Percentiles rank a stretch among this genome's conserved stretches.
Conservation (phyloP, 2,888 invertebrate genomes). For the Harpagoxenus sublaevis region DNA sequence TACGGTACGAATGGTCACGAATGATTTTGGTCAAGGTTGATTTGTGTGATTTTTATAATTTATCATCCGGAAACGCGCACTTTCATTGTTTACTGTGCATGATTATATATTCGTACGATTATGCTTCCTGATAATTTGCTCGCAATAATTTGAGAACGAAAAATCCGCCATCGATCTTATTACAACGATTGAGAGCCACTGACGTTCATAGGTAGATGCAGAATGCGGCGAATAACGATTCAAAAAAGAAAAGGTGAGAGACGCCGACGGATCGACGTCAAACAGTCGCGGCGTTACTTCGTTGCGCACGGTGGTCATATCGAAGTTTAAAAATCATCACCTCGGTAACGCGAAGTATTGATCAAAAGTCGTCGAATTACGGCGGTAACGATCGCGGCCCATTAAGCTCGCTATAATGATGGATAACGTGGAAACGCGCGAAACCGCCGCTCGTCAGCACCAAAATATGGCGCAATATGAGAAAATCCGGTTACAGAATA, state of each 20-base stretch:
- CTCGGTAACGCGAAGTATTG: constrained; percentile 50
- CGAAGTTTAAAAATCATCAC: constrained; percentile 58
- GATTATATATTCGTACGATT: not conserved
- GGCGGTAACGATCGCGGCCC: constrained; percentile 52
- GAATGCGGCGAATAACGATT: constrained; percentile 50
- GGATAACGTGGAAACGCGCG: constrained; percentile 54
- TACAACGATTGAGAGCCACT: constrained; percentile 55
- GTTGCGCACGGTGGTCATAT: constrained; percentile 48
- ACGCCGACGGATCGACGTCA: constrained; percentile 54
- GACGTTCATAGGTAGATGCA: constrained; percentile 43
- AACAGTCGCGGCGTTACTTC: constrained; percentile 49
- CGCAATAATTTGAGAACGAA: not conserved
- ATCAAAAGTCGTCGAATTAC: constrained; percentile 60
- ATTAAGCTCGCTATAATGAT: constrained; percentile 56
- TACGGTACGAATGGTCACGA: not conserved
- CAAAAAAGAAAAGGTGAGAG: constrained; percentile 56
- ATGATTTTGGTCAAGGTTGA: not conserved
- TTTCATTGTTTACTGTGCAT: not conserved
- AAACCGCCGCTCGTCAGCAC: constrained; percentile 43
- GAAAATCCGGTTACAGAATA: constrained; percentile 28
- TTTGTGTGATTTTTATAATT: constrained; percentile 3
- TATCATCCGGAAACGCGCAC: not conserved
- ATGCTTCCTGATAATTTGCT: not conserved
- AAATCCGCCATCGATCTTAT: constrained; percentile 32
- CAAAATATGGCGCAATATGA: constrained; percentile 47